Percentiles rank a stretch among this genome's conserved stretches.
phyloP scores from a whole-genome alignment of 2,113 vertebrate genomes.

The Halcyon senegalensis region DNA sequence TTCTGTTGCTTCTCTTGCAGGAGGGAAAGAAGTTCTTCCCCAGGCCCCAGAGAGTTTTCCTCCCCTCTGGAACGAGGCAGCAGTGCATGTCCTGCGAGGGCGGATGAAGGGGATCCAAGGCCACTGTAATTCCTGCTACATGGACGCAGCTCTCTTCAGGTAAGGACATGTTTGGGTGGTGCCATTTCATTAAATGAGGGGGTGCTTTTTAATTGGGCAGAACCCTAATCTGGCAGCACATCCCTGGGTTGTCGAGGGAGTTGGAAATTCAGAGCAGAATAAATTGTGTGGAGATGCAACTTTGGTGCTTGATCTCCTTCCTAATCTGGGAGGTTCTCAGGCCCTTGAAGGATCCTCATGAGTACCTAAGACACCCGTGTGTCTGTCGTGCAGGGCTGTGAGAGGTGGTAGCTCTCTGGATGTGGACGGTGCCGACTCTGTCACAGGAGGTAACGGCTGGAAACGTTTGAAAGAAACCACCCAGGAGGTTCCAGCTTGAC shows the following conservation, averaged over 20 bases:
- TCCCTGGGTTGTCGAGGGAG: not conserved
- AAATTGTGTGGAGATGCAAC: not conserved
- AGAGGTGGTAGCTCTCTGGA: not conserved
- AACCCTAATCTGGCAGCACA: no score
- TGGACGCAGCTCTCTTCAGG: conserved; percentile 90
- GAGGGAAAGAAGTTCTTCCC: not conserved
- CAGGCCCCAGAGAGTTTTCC: conserved; percentile 61
- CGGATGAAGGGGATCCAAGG: conserved; percentile 89
- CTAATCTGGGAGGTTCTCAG: not conserved
- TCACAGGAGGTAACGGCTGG: not conserved
- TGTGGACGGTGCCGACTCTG: not conserved
- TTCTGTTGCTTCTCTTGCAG: conserved; percentile 45
- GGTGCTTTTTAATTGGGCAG: no score
- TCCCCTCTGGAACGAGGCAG: conserved; percentile 75
- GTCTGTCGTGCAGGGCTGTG: not conserved
- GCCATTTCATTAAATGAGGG: not conserved
- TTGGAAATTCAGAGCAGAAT: not conserved
- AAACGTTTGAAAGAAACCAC: not conserved
- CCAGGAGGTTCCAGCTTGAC: not conserved
- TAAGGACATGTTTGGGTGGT: conserved; percentile 6
- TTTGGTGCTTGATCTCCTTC: not conserved
- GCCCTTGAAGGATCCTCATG: not conserved
- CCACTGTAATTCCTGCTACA: conserved; percentile 92
- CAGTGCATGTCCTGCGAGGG: conserved; percentile 74
- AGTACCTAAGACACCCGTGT: not conserved